Conservation (phyloP, 2,113 vertebrate species). For the Aegotheles bennettii region DNA sequence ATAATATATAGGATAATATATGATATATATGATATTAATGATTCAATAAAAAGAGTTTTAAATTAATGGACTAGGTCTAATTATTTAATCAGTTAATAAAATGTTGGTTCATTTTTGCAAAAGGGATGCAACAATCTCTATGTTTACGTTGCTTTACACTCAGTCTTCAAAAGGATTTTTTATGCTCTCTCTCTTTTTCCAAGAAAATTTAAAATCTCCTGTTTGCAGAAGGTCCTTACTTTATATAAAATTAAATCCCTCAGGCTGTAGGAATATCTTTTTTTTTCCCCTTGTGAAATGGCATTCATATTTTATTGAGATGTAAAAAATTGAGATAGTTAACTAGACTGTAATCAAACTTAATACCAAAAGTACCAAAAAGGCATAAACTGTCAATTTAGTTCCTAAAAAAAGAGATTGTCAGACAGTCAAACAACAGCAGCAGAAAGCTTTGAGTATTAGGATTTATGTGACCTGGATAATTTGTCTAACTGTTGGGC, state of each 20-base stretch:
- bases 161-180: background rate
- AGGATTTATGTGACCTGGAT: background rate
- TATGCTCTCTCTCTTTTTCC: background rate
- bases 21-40: no score
- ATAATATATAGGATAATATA: no score
- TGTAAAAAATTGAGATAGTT: background rate
- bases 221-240: background rate
- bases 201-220: background rate
- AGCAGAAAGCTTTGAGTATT: background rate
- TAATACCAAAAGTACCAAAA: background rate
- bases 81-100: background rate
- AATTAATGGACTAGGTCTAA: background rate
- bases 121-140: background rate
- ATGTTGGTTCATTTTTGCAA: background rate
- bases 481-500: background rate
- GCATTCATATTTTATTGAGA: background rate
- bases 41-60: background rate
- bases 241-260: background rate
- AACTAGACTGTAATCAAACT: background rate
- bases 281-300: background rate
- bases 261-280: background rate
- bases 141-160: background rate
- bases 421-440: background rate
- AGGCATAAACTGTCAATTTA: background rate
- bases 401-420: background rate